Evolutionary conservation across 2,797 vertebrate genomes (phyloP).

Genomic region (Garrulus glandarius): DNA sequence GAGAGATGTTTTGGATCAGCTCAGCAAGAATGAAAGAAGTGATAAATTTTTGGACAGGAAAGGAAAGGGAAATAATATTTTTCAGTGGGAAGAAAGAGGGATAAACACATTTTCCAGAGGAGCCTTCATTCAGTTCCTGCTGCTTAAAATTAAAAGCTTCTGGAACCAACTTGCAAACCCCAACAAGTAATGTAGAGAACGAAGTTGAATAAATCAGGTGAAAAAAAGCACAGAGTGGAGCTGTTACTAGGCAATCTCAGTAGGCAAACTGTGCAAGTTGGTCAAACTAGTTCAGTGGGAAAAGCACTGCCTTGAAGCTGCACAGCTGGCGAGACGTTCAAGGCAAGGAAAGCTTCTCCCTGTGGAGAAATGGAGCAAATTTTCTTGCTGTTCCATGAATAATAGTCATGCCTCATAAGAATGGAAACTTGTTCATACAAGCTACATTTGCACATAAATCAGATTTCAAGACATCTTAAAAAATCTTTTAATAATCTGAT

Average conservation of each 20-base stretch:
- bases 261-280: conserved; percentile 46
- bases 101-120: conserved; percentile 39
- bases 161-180: not conserved
- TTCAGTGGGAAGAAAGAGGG: not conserved
- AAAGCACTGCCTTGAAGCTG: conserved; percentile 44
- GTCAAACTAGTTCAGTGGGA: conserved; percentile 42
- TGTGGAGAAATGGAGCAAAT: conserved; percentile 31
- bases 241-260: conserved; percentile 71
- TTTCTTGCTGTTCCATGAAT: conserved; percentile 39
- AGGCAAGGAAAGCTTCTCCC: conserved; percentile 23
- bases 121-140: conserved; percentile 48
- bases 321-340: not conserved
- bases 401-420: not conserved
- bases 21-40: conserved; percentile 35
- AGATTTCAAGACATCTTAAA: not conserved
- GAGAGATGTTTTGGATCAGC: not conserved
- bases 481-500: not conserved
- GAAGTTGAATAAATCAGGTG: conserved; percentile 34
- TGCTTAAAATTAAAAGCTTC: conserved; percentile 73
- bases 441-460: conserved; percentile 1
- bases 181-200: not conserved
- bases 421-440: conserved; percentile 4
- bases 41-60: conserved; percentile 40
- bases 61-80: conserved; percentile 44
- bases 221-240: not conserved